Evolutionary conservation across 1,140 invertebrate species (phyloP), one percentile per base, ranked within the genome.

Genomic region (Palaemon carinicauda): DNA sequence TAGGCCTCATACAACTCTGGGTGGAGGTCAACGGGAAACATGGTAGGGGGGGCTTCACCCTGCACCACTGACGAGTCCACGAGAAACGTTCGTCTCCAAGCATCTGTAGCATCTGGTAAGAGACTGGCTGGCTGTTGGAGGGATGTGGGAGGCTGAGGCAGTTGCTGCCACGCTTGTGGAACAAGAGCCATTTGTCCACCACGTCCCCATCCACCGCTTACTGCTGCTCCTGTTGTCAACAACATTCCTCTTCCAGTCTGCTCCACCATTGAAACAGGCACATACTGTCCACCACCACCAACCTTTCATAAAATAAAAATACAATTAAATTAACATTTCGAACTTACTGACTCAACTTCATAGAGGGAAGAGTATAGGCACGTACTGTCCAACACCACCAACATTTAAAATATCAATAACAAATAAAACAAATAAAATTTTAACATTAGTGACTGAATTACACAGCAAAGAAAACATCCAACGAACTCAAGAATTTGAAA

Each of bases 191-290:
- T 93, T 90, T 96, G 96, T 19, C 89, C 79, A 0, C 87, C 87
- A 27, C 89, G 60, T 14, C 84, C 86, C 82, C 89, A 89, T 5
- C 89, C 89, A 27, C 89, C 83, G 9, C 86, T 87, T 19, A 89
- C 89, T 24, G 89, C 89, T 31, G 89, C 80, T 29, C 86, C 89
- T 19, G 89, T 88, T 4, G 89, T 89, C 17, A 89, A 53, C 71
- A 93, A 89, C 91, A 93, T 93, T 83, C 92, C 93, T 71, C 93
- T 89, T 52, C 91, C 92, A 75, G 91, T 90, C 84, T 92, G 92
- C 92, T 97, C 96, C 51, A 97, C 95, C 94, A 97, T 96, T n/a
- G 96, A 97, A 5, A 97, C 96, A n/a, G 96, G 96, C 15, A 95
- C 96, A 91, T 97, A 97, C 89, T 97, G 96, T 89, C 90, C 69